phyloP scores from a whole-genome alignment of 2,113 vertebrate species.

The Electrona antarctica region DNA sequence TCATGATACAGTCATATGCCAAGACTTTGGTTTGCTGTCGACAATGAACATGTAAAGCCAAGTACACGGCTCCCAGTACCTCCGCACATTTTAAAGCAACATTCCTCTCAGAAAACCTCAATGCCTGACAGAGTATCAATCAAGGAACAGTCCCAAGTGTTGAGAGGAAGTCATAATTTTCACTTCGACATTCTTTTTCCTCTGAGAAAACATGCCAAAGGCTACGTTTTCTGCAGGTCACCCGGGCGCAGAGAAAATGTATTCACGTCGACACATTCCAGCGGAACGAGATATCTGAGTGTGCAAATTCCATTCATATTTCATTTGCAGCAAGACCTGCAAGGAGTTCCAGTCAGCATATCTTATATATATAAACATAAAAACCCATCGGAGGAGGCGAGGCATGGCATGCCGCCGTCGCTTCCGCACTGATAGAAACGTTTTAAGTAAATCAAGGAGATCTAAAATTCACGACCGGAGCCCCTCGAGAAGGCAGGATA shows the following conservation, averaged over 20 bases:
- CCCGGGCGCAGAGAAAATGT: conserved; percentile 49
- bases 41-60: conserved; percentile 1
- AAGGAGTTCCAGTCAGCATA: conserved; percentile 64
- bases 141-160: conserved; percentile 43
- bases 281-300: conserved; percentile 68
- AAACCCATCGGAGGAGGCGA: conserved; percentile 23
- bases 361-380: conserved; percentile 45
- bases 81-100: neutral
- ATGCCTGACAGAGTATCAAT: conserved; percentile 52
- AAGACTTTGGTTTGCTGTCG: neutral
- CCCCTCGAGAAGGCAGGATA: conserved; percentile 14
- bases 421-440: conserved; percentile 3
- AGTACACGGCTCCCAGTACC: too few relatives aligned
- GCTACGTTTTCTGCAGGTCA: conserved; percentile 60
- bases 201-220: conserved; percentile 28
- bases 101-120: neutral
- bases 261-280: conserved; percentile 68
- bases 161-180: conserved; percentile 38
- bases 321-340: conserved; percentile 57
- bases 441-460: conserved; percentile 33
- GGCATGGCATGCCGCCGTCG: neutral
- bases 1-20: neutral
- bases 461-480: conserved; percentile 19
- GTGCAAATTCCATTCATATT: conserved; percentile 77
- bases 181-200: conserved; percentile 13